Conservation (phyloP, 1,140 invertebrate species). For the Lutraria rhynchaena region DNA sequence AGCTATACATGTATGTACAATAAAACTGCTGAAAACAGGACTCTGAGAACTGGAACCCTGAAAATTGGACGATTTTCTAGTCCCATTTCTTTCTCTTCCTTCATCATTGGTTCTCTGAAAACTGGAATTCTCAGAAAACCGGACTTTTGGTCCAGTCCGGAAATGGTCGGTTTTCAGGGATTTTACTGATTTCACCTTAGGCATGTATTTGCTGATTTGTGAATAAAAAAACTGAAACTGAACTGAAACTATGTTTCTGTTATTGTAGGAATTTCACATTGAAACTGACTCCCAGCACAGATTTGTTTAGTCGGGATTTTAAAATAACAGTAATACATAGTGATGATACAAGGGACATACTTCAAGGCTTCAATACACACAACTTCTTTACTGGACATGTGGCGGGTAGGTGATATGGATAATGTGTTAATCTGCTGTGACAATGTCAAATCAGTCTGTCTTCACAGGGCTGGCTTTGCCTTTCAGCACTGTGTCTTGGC, state of each 20-base stretch:
- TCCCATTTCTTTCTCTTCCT: background rate
- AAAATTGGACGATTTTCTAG: background rate
- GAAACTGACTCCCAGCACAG: constrained; percentile 3
- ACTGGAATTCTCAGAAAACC: no score
- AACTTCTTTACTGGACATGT: constrained; percentile 35
- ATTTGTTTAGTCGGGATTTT: constrained; percentile 19
- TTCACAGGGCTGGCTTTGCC: no score
- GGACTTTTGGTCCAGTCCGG: no score
- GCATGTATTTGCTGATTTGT: no score
- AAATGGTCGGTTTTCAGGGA: no score
- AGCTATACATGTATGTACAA: background rate
- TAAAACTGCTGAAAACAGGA: background rate
- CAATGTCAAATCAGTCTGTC: no score
- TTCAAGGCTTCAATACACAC: constrained; percentile 1
- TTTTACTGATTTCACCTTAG: no score
- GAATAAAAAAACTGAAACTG: no score
- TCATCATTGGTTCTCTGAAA: no score
- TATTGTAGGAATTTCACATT: constrained; percentile 30
- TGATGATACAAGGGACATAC: background rate
- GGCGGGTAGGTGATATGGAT: no score
- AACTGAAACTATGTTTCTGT: background rate
- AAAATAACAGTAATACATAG: constrained; percentile 18
- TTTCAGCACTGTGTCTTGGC: no score
- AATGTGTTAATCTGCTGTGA: no score
- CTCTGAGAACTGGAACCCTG: background rate